These are phyloP conservation scores for Dromas ardeola DNA, from an alignment of 2,113 vertebrate species.

Conservation along the genomic window DNA sequence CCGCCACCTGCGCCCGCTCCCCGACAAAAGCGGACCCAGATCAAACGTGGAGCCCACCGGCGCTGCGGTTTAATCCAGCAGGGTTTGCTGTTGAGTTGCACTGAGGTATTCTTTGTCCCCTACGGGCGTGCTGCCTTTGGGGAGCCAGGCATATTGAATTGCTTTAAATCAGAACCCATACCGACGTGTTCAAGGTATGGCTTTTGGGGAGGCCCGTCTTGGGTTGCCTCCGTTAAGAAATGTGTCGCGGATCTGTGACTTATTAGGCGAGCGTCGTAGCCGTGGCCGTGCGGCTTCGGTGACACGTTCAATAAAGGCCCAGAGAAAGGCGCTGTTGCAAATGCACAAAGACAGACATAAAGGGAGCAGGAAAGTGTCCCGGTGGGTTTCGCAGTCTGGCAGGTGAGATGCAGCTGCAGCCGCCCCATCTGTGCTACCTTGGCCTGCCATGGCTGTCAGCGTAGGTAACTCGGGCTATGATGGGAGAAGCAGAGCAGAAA, in stretches of 20 bases:
- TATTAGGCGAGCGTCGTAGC: background rate
- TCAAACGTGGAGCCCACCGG: slow-evolving; percentile 40
- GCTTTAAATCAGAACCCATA: slow-evolving; percentile 1
- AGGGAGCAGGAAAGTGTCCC: slow-evolving; percentile 65
- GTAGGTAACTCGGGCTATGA: slow-evolving; percentile 54
- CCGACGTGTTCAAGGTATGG: background rate
- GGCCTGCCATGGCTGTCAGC: slow-evolving; percentile 64
- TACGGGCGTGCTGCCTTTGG: slow-evolving; percentile 6
- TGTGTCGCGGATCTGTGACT: background rate
- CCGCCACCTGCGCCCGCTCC: background rate
- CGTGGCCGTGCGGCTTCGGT: background rate
- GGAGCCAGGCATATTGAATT: slow-evolving; percentile 19
- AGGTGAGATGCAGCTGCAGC: slow-evolving; percentile 75
- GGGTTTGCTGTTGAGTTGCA: slow-evolving; percentile 59
- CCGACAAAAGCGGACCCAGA: background rate
- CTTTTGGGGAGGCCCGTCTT: background rate
- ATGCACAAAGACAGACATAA: slow-evolving; percentile 73
- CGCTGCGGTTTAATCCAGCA: slow-evolving; percentile 27
- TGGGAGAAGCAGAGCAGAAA: slow-evolving; percentile 70
- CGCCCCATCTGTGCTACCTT: slow-evolving; percentile 75
- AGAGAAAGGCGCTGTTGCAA: slow-evolving; percentile 68
- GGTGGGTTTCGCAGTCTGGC: slow-evolving; percentile 73
- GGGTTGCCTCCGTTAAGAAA: background rate
- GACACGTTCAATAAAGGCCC: slow-evolving; percentile 65
- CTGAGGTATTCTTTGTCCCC: slow-evolving; percentile 48